Evolutionary conservation across 1,140 invertebrate species (phyloP), one percentile per base, ranked within the genome.

Genomic region (Manduca sexta): DNA sequence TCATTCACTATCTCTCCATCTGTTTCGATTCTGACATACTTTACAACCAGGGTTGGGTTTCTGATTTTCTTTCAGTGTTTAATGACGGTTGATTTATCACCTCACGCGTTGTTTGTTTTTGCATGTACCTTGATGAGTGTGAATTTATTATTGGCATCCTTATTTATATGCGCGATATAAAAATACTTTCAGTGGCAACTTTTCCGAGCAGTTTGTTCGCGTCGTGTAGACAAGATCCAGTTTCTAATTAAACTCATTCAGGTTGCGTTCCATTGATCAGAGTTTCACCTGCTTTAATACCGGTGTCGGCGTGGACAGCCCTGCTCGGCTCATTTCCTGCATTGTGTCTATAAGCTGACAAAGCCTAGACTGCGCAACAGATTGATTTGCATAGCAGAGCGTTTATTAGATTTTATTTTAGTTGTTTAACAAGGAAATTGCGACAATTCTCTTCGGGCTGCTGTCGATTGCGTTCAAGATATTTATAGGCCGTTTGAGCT

Each of bases 371-470:
- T 72, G 63, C 59, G 74, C 60, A 72, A 66, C 57, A 54, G 60
- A 69, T 68, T 69, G 68, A 78, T 78, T 72, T 75, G 68, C 70
- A 64, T 70, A 70, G 63, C 52, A 66, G 56, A 72, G 56, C 61
- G 57, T 56, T 74, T 75, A 74, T 69, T 69, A 62, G 43, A 66
- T 74, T 69, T 64, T 51, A 56, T 69, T 68, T 53, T 44, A 45
- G 34, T 17, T 43, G 47, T 47, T 52, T 58, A 46, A 53, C 54
- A 31, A 53, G 65, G 57, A 61, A 58, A 49, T 73, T 69, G 54
- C 69, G 58, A 68, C 62, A 73, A 60, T 55, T 34, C 39, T 29
- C 46, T 14, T 12, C 7, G 33, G 41, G 51, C 30, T 26, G 21
- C 21, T 26, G 21, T 26, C 21, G 21, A 26, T 26, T 26, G 21